Percentiles rank a stretch among this genome's conserved stretches.
Evolutionary conservation across 2,888 invertebrate genomes (phyloP).

Genomic region (Lepidonotus clava): DNA sequence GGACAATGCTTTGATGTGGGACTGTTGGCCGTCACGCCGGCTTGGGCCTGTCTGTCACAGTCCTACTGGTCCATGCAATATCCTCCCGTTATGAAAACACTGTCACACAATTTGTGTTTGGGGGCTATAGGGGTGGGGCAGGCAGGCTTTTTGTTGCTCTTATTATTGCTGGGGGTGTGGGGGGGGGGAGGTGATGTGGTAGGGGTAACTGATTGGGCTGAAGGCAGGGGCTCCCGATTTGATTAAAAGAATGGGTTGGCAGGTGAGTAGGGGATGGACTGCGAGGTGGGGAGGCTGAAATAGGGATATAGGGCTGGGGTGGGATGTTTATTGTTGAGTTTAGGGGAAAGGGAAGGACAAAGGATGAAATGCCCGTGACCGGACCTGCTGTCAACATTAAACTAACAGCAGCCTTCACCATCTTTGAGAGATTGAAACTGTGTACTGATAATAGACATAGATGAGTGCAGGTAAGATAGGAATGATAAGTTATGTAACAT

Average conservation of each 20-base stretch:
- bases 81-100: slow-evolving; percentile 5
- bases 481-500: too few species aligned
- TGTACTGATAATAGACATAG: too few species aligned
- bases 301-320: too few species aligned
- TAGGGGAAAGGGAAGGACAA: too few species aligned
- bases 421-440: too few species aligned
- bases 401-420: too few species aligned
- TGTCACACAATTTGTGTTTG: slow-evolving; percentile 9
- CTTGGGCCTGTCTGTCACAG: background rate
- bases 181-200: background rate
- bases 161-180: slow-evolving; percentile 11
- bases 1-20: slow-evolving; percentile 13
- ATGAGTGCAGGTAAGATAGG: too few species aligned
- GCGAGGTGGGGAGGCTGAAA: background rate
- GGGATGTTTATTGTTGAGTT: too few species aligned
- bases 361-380: too few species aligned
- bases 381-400: too few species aligned
- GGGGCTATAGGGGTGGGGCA: background rate
- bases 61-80: background rate
- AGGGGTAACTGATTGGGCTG: background rate
- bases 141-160: background rate
- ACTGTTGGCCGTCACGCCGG: background rate
- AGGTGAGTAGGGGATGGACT: background rate
- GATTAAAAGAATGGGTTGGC: background rate
- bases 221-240: too few species aligned